Evolutionary conservation across 1,140 invertebrate species (phyloP).

Genomic region (Spodoptera frugiperda): DNA sequence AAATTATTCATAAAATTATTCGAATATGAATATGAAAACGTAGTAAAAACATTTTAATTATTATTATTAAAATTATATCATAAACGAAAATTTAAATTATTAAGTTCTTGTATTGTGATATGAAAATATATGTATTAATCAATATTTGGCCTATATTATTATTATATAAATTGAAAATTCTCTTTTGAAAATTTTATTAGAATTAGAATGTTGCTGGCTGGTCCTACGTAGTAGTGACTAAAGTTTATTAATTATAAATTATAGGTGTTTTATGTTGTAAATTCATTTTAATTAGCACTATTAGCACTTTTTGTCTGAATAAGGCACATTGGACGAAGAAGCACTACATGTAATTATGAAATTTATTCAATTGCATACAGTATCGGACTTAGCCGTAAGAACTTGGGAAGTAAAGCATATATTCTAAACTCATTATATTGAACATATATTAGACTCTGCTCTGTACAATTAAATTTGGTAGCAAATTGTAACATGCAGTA

Average conservation of each 20-base stretch:
- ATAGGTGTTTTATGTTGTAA: conserved; percentile 36
- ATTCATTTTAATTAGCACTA: conserved; percentile 53
- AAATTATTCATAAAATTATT: conserved; percentile 59
- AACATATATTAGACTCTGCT: conserved; percentile 48
- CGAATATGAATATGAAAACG: conserved; percentile 20
- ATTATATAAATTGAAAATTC: conserved; percentile 37
- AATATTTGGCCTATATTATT: conserved; percentile 60
- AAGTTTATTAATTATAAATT: conserved; percentile 15
- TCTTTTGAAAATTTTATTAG: conserved; percentile 51
- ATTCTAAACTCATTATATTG: conserved; percentile 75
- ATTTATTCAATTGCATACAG: conserved; percentile 51
- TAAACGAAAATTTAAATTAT: conserved; percentile 46
- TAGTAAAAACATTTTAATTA: conserved; percentile 26
- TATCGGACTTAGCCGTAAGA: conserved; percentile 55
- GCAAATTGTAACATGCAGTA: conserved; percentile 59
- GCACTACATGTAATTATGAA: conserved; percentile 51
- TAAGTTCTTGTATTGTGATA: conserved; percentile 56
- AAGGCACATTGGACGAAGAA: conserved; percentile 55
- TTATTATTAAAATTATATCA: conserved; percentile 36
- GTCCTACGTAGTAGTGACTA: conserved; percentile 45
- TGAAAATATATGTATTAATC: conserved; percentile 47
- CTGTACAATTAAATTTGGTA: conserved; percentile 47
- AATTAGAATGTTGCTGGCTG: conserved; percentile 23
- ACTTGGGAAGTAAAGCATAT: conserved; percentile 76
- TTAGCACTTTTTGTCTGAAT: conserved; percentile 56